Percentiles rank a stretch among this genome's conserved stretches.
These are phyloP conservation scores for Tapera naevia DNA, from an alignment of 2,797 vertebrate genomes.

Conservation along the genomic window DNA sequence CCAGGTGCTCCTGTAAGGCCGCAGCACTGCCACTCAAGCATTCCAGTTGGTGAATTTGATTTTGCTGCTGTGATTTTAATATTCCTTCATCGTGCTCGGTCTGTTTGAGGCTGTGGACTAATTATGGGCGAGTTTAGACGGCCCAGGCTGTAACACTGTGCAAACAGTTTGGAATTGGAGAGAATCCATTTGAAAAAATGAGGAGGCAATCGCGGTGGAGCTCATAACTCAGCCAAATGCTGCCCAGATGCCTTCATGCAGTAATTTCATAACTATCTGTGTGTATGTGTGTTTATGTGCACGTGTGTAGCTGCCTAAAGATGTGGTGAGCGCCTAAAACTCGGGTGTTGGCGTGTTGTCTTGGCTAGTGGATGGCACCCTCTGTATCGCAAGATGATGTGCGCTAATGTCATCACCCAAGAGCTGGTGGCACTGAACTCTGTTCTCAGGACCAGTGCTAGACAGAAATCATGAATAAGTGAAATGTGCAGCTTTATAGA, in stretches of 20 bases:
- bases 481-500: background rate
- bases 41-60: constrained; percentile 27
- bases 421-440: background rate
- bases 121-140: constrained; percentile 68
- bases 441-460: too few relatives aligned
- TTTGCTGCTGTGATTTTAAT: constrained; percentile 63
- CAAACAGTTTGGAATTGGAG: constrained; percentile 69
- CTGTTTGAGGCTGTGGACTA: constrained; percentile 64
- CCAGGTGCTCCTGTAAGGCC: background rate
- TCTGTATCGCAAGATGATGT: background rate
- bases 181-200: constrained; percentile 68
- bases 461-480: background rate
- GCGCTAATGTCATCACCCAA: background rate
- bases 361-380: background rate
- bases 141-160: constrained; percentile 61
- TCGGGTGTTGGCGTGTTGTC: background rate
- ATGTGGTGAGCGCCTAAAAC: background rate
- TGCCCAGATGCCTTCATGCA: constrained; percentile 46
- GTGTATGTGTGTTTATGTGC: background rate
- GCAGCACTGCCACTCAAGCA: background rate
- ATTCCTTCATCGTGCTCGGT: constrained; percentile 62
- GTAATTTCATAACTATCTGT: background rate
- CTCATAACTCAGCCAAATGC: constrained; percentile 11
- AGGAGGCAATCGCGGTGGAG: constrained; percentile 33
- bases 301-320: background rate